Evolutionary conservation across 2,113 vertebrate species (phyloP), one percentile per base, ranked within the genome.

Genomic region (Cygnus atratus): DNA sequence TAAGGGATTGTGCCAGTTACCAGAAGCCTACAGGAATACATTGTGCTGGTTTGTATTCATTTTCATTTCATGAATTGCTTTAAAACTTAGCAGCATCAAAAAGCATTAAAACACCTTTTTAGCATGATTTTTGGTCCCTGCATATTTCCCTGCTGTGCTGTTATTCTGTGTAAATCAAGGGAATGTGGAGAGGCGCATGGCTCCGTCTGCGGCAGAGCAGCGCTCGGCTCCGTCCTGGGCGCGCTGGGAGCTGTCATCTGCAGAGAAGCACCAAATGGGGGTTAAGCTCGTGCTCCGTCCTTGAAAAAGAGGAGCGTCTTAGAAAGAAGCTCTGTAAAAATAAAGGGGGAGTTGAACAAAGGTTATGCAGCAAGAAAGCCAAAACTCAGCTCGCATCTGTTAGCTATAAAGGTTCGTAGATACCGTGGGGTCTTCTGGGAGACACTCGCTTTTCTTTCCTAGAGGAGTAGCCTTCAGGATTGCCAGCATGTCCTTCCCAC

Each of bases 1-100:
- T 81, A 78, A 84, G 85, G 90, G 96, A 92, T 93, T 96, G 83
- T 93, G 88, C 90, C 92, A 88, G 93, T 97, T 96, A 95, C 93
- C 88, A 94, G 95, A 81, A 93, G 87, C 90, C 95, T 84, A 58
- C 92, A 94, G 93, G 94, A 97, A 96, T 96, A 96, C 94, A 96
- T 93, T 96, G 92, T 93, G 92, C 85, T 92, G 72, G 79, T 97
- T 97, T 95, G 92, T 90, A 67, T 91, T 96, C n/a, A 95, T 95
- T 97, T 94, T 91, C 75, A 90, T 96, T 94, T 96, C 95, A 95
- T 93, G 92, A 94, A 80, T 95, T 96, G 90, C 93, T 96, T 96
- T 94, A 93, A 96, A 96, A 96, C 43, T 90, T 90, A 92, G 79
- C 79, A 80, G 81, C 87, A 95, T 88, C 92, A 90, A 92, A 96